Evolutionary conservation across 2,797 vertebrate genomes (phyloP).

Genomic region (Poeciliopsis turneri): DNA sequence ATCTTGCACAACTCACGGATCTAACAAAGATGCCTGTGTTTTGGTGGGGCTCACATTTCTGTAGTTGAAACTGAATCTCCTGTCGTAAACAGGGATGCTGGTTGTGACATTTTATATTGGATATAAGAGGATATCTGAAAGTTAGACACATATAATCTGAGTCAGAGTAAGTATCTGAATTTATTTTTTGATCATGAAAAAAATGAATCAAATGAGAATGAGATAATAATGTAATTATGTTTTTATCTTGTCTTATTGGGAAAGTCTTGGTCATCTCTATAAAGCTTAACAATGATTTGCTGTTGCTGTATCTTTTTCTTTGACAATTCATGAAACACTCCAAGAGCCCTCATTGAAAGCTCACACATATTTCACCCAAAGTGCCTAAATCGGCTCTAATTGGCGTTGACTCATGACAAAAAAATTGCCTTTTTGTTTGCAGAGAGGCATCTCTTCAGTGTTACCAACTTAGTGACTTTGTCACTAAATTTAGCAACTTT

Average conservation of each 20-base stretch:
- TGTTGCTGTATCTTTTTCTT: not conserved
- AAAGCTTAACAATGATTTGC: not conserved
- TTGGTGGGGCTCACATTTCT: slow-evolving; percentile 36
- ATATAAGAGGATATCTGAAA: slow-evolving; percentile 1
- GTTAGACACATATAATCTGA: not conserved
- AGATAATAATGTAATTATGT: not conserved
- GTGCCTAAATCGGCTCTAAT: no score
- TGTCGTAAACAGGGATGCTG: slow-evolving; percentile 29
- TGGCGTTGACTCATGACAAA: no score
- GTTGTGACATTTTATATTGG: slow-evolving; percentile 11
- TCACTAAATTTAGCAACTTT: no score
- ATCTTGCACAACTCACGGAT: slow-evolving; percentile 45
- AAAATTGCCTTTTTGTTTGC: no score
- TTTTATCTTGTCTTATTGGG: not conserved
- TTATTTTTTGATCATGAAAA: not conserved
- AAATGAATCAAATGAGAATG: not conserved
- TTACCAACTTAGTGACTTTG: no score
- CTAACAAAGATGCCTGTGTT: slow-evolving; percentile 29
- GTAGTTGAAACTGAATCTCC: slow-evolving; percentile 41
- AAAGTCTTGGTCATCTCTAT: not conserved
- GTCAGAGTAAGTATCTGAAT: not conserved
- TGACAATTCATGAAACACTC: not conserved
- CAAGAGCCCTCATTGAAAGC: not conserved
- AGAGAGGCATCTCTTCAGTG: no score
- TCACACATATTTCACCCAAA: no score